Percentiles rank a stretch among this genome's conserved stretches.
Conservation (phyloP, 2,888 invertebrate species). For the Lissonota sp. region DNA sequence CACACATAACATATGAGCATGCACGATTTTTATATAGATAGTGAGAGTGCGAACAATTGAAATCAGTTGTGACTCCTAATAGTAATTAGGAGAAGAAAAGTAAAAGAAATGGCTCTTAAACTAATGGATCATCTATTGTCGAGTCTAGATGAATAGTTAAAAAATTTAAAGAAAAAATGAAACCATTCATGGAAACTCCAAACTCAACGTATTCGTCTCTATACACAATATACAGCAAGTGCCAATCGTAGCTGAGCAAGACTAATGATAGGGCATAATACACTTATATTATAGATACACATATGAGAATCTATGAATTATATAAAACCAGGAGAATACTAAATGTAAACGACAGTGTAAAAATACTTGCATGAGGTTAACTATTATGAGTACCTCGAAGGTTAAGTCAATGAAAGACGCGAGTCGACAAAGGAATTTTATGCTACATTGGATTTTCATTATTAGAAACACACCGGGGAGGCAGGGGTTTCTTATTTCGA, state of each 20-base stretch:
- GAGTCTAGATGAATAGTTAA: background rate
- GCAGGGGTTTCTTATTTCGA: too few species aligned
- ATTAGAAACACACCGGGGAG: too few species aligned
- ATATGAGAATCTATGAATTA: constrained; percentile 41
- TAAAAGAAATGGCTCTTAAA: background rate
- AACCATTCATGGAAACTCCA: constrained; percentile 7
- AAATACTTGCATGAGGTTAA: constrained; percentile 47
- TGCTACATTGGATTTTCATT: too few species aligned
- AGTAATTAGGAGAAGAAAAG: background rate
- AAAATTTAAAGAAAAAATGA: background rate
- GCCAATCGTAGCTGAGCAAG: constrained; percentile 77
- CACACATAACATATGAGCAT: background rate
- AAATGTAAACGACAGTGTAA: constrained; percentile 43
- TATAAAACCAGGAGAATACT: constrained; percentile 25
- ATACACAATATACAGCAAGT: constrained; percentile 67
- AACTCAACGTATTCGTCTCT: constrained; percentile 32
- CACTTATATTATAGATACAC: constrained; percentile 63
- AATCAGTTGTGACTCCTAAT: background rate
- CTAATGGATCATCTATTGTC: background rate
- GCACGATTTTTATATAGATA: too few species aligned
- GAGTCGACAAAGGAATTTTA: too few species aligned
- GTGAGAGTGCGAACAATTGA: too few species aligned
- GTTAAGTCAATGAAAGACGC: too few species aligned
- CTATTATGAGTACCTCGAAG: constrained; percentile 29
- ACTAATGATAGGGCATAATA: constrained; percentile 71